Percentiles rank a stretch among this genome's conserved stretches.
Evolutionary conservation across 2,113 vertebrate genomes (phyloP).

Genomic region (Catharus fuscescens): DNA sequence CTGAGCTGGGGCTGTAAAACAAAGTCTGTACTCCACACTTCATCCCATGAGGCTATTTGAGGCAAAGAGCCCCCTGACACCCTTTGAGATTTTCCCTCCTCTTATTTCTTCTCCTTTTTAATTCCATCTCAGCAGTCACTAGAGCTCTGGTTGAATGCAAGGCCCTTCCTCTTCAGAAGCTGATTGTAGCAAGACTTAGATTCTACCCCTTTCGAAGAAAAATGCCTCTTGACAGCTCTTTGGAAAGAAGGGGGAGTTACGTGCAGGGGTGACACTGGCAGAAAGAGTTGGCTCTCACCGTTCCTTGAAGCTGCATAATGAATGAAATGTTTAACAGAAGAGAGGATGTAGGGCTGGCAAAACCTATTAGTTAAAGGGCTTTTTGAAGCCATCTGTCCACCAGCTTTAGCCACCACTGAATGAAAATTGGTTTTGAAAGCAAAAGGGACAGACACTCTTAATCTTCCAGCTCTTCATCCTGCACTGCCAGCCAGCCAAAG

Average conservation of each 20-base stretch:
- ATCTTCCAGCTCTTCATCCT: constrained; percentile 51
- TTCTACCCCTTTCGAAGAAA: constrained; percentile 46
- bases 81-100: not conserved
- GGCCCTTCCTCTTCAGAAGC: constrained; percentile 34
- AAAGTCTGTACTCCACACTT: not conserved
- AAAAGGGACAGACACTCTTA: constrained; percentile 26
- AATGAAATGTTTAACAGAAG: constrained; percentile 62
- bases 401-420: constrained; percentile 58
- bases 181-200: constrained; percentile 40
- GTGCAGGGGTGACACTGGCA: constrained; percentile 49
- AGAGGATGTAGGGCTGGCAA: constrained; percentile 65
- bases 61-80: not conserved
- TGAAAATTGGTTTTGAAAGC: constrained; percentile 45
- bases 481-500: not conserved
- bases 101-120: constrained; percentile 14
- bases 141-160: constrained; percentile 32
- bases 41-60: not conserved
- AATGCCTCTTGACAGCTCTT: constrained; percentile 65
- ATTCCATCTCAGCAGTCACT: not conserved
- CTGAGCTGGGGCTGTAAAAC: not conserved
- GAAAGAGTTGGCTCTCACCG: constrained; percentile 41
- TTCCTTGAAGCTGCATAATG: constrained; percentile 50
- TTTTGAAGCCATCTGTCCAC: constrained; percentile 65
- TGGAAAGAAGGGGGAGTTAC: constrained; percentile 46
- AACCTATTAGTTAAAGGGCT: constrained; percentile 59